Conservation (phyloP, 2,888 invertebrate species). For the Dexiosoma caninum region DNA sequence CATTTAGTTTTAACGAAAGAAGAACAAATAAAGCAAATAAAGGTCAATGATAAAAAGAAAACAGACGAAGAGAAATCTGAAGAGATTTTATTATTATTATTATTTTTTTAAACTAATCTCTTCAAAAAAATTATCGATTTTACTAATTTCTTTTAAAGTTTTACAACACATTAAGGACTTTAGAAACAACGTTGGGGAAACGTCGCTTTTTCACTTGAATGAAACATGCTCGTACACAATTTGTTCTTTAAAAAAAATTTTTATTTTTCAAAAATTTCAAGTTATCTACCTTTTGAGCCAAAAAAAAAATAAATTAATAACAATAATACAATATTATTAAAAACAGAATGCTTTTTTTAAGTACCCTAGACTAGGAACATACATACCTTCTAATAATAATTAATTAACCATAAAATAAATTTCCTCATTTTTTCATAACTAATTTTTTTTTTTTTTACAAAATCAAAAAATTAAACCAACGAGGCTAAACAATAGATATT, state of each 20-base stretch:
- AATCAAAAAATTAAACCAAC: conserved; percentile 23
- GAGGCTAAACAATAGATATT: conserved; percentile 23
- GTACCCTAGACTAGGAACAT: not conserved
- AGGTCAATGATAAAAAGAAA: conserved; percentile 72
- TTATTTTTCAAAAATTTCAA: not conserved
- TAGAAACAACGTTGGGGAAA: conserved; percentile 31
- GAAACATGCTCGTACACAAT: not conserved
- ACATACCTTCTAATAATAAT: not conserved
- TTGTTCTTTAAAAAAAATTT: not conserved
- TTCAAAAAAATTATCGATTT: conserved; percentile 17
- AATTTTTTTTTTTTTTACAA: conserved; percentile 19
- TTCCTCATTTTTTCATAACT: conserved; percentile 54
- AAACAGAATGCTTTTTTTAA: not conserved
- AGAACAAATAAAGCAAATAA: conserved; percentile 70
- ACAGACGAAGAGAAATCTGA: conserved; percentile 43
- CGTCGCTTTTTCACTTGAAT: conserved; percentile 1
- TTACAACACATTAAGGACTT: not conserved
- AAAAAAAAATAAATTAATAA: not conserved
- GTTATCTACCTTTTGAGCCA: conserved; percentile 60
- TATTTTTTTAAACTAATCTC: conserved; percentile 11
- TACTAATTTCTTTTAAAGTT: conserved; percentile 8
- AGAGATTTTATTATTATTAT: no score
- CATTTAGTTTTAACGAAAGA: conserved; percentile 51
- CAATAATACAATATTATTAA: not conserved
- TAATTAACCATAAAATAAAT: conserved; percentile 32